Evolutionary conservation across 2,888 invertebrate genomes (phyloP), one percentile per base, ranked within the genome.

Genomic region (Brenthis ino): DNA sequence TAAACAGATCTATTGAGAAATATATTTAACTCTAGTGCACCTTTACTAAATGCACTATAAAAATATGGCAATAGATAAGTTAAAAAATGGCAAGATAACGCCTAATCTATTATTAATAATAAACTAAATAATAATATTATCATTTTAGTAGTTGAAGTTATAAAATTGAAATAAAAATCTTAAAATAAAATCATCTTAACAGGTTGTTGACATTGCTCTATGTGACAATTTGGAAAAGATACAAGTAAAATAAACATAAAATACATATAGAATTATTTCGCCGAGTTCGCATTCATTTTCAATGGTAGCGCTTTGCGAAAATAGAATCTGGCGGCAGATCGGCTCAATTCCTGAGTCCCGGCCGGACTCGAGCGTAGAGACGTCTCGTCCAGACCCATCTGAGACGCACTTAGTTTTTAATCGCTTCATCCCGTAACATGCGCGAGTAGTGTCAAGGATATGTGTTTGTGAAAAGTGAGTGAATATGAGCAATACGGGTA

Each of bases 401-500:
- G 67, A 66, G 56, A 64, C 70, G 65, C 60, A 68, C 53, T 57
- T 69, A 64, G 37, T 55, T 33, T 43, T 57, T 50, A 57, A 56
- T 68, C 16, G 51, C 50, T 64, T 51, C 54, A 43, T 47, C 37
- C 50, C 57, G 64, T 50, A 37, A 64, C 51, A 64, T 69, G 64
- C 66, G 66, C 65, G 63, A 69, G 47, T 28, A 65, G 63, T 71
- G 65, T 65, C 69, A 73, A 70, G 71, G 69, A 75, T 72, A 75
- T 75, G 74, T 78, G 80, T 76, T 70, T 74, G 74, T 76, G 74
- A 75, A 77, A 77, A 81, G 81, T 76, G 77, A 77, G 66, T 78
- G 69, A 88, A 77, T 76, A 92, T 91, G 93, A 93, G 93, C 82
- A 94, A 94, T 20, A 93, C 87, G 72, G 94, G 94, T 61, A 93